phyloP scores from a whole-genome alignment of 2,113 vertebrate genomes.

The Ardeotis arabs region DNA sequence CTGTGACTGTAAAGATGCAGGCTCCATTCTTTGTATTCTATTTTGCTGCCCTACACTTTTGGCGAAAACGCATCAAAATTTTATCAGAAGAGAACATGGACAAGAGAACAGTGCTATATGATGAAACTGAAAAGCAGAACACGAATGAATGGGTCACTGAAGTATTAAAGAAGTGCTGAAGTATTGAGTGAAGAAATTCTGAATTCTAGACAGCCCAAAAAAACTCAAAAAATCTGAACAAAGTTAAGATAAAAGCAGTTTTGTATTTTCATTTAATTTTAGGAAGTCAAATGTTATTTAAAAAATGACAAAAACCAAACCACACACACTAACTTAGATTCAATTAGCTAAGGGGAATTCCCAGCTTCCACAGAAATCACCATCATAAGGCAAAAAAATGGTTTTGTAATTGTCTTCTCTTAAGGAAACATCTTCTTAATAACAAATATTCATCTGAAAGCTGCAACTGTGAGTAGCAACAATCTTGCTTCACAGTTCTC shows the following conservation, averaged over 20 bases:
- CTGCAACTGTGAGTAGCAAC: neutral
- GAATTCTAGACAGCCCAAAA: neutral
- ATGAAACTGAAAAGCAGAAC: neutral
- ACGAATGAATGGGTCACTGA: neutral
- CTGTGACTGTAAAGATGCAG: neutral
- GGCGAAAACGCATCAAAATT: neutral
- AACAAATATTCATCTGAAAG: neutral
- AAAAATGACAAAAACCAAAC: neutral
- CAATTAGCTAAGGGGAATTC: neutral
- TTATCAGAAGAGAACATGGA: neutral
- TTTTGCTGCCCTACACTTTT: neutral
- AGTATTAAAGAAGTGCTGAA: neutral
- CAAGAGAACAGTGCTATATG: neutral
- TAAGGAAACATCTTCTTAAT: neutral
- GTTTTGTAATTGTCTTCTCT: neutral
- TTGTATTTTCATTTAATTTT: neutral
- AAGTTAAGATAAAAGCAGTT: neutral
- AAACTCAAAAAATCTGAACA: neutral
- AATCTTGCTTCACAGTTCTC: neutral
- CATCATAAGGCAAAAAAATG: neutral
- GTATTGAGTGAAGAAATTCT: neutral
- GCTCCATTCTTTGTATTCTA: neutral
- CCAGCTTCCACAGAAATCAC: neutral
- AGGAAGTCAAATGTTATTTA: neutral
- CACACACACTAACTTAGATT: neutral